Evolutionary conservation across 2,888 invertebrate genomes (phyloP), one percentile per base, ranked within the genome.

Genomic region (Antheraea yamamai): DNA sequence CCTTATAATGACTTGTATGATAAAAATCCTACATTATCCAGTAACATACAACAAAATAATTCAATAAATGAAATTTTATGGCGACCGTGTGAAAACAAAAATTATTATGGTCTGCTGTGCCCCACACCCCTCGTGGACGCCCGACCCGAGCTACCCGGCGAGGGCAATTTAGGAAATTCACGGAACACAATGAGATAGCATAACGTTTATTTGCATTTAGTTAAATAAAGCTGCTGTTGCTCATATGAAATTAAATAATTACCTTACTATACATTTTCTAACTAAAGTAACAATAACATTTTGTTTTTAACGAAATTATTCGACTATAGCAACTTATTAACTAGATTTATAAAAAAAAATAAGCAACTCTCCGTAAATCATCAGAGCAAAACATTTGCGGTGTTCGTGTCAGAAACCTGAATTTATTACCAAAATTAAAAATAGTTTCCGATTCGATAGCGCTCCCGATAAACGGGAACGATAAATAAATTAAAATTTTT

Each of bases 21-120:
- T 52, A 58, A 35, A 75, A 51, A 61, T 61, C 51, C 58, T 39
- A 39, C 16, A 61, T 72, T 75, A 30, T 61, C 30, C 20, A 18
- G n/a, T 71, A 72, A 30, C 18, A 74, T 71, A 74, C 55, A 74
- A 35, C 66, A 52, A 58, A 68, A 73, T 64, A 66, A 68, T 74
- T 58, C 47, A 39, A 55, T 52, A 23, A 30, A 68, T 39, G 55
- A 47, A 23, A 23, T 68, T 76, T 70, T 58, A 68, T 74, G 55
- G 66, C 82, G 83, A 82, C 77, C 80, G 84, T 82, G 85, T 84
- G 81, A 83, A 82, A 84, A 83, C 84, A 85, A 86, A 88, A 87
- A 88, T 86, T 84, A 86, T 84, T 77, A 84, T 83, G 78, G 78
- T 78, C 80, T 81, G 78, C 71, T 78, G 58, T 77, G 76, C 82